A percentile compares a stretch with the other conserved stretches of the same genome.
phyloP scores from a whole-genome alignment of 1,140 invertebrate species.

The Drosophila sechellia region DNA sequence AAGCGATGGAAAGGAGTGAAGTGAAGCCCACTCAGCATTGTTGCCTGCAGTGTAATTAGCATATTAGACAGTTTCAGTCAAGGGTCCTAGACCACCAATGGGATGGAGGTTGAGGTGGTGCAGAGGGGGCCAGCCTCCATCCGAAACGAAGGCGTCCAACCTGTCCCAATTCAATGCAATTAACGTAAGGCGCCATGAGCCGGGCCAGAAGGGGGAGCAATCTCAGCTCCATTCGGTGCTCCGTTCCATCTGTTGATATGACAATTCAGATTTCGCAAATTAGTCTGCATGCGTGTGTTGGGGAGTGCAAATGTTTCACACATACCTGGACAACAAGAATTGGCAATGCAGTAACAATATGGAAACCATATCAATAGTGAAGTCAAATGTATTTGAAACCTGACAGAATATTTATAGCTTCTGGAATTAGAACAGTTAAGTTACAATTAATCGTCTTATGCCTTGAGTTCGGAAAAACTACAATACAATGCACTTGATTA shows the following conservation, averaged over 20 bases:
- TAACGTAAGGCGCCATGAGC: conserved; percentile 71
- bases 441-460: too few relatives aligned
- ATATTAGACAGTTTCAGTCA: conserved; percentile 73
- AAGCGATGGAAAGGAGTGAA: background rate
- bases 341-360: conserved; percentile 13
- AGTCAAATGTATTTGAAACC: background rate
- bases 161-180: conserved; percentile 72
- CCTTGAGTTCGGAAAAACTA: too few relatives aligned
- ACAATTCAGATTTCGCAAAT: conserved; percentile 62
- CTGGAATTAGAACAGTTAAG: too few relatives aligned
- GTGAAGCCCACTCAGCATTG: conserved; percentile 28
- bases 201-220: conserved; percentile 10
- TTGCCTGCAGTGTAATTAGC: conserved; percentile 80
- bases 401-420: too few relatives aligned
- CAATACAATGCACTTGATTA: too few relatives aligned
- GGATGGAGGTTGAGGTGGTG: background rate
- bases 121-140: background rate
- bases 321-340: conserved; percentile 19
- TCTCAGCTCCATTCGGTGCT: conserved; percentile 24
- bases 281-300: conserved; percentile 24
- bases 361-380: conserved; percentile 3
- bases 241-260: conserved; percentile 68
- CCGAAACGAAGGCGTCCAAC: conserved; percentile 42
- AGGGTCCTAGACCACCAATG: conserved; percentile 33
- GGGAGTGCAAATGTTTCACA: conserved; percentile 46